phyloP scores from a whole-genome alignment of 2,113 vertebrate species.

The Lampris incognitus region DNA sequence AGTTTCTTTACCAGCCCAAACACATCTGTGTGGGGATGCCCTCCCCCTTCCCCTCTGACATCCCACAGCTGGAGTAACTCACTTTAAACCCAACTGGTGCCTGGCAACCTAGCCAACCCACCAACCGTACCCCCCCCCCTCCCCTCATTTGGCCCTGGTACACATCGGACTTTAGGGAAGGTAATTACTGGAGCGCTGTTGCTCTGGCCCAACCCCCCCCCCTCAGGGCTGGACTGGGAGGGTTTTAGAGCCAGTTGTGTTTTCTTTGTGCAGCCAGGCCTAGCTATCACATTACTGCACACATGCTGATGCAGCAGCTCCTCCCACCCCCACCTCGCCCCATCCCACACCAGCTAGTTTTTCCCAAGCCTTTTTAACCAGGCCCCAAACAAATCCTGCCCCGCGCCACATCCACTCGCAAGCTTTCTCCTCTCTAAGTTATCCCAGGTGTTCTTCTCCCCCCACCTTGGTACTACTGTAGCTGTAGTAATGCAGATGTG shows the following conservation, averaged over 20 bases:
- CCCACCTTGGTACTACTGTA: background rate
- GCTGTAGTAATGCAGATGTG: too few species aligned
- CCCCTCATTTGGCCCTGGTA: slow-evolving; percentile 35
- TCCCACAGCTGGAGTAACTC: slow-evolving; percentile 40
- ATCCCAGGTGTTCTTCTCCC: background rate
- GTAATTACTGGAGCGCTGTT: slow-evolving; percentile 53
- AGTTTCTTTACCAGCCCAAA: slow-evolving; percentile 72
- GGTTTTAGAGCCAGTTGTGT: slow-evolving; percentile 79
- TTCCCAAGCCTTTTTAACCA: slow-evolving; percentile 16
- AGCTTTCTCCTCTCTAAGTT: background rate
- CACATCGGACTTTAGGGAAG: slow-evolving; percentile 50
- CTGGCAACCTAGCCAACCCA: background rate
- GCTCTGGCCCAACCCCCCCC: slow-evolving; percentile 41
- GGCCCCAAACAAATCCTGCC: slow-evolving; percentile 42
- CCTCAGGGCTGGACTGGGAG: slow-evolving; percentile 64
- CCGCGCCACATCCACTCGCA: too few species aligned
- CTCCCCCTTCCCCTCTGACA: slow-evolving; percentile 22
- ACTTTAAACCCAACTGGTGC: too few species aligned
- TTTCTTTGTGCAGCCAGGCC: slow-evolving; percentile 81
- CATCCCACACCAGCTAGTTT: background rate
- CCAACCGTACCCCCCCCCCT: background rate
- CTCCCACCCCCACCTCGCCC: slow-evolving; percentile 25
- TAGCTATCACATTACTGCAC: slow-evolving; percentile 83
- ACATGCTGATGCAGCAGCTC: slow-evolving; percentile 84
- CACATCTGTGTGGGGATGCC: slow-evolving; percentile 72